These are phyloP conservation scores for Cephus rjabovi DNA, from an alignment of 2,888 invertebrate species.

Conservation along the genomic window DNA sequence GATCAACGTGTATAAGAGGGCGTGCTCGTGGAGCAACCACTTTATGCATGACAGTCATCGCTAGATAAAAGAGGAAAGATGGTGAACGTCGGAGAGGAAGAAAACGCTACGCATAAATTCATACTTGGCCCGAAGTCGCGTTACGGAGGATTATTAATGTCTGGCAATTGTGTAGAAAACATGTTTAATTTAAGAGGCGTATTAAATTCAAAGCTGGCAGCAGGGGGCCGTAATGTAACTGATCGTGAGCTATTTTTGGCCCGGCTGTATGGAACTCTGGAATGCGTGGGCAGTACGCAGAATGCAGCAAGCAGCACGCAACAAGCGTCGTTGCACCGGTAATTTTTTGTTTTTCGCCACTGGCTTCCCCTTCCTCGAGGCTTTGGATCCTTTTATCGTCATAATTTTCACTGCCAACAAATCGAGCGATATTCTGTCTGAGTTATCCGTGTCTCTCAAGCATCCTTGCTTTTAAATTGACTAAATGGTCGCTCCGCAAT, in stretches of 20 bases:
- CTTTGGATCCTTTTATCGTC: not conserved
- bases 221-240: slow-evolving; percentile 18
- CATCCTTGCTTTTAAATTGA: slow-evolving; percentile 27
- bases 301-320: not conserved
- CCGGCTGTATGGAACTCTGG: slow-evolving; percentile 10
- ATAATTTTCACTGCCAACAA: not conserved
- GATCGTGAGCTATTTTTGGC: slow-evolving; percentile 21
- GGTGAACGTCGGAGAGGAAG: not conserved
- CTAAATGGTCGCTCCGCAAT: slow-evolving; percentile 29
- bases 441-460: not conserved
- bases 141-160: slow-evolving; percentile 5
- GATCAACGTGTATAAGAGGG: not conserved
- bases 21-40: not conserved
- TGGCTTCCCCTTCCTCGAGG: not conserved
- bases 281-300: slow-evolving; percentile 7
- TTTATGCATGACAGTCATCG: not conserved
- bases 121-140: slow-evolving; percentile 1
- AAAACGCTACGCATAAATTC: not conserved
- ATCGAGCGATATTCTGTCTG: not conserved
- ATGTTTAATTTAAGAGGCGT: slow-evolving; percentile 16
- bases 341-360: not conserved
- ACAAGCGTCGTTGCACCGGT: not conserved
- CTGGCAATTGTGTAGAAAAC: slow-evolving; percentile 19
- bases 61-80: not conserved
- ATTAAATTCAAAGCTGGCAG: slow-evolving; percentile 17